Evolutionary conservation across 2,888 invertebrate genomes (phyloP).

Genomic region (Agapetus fuscipes): DNA sequence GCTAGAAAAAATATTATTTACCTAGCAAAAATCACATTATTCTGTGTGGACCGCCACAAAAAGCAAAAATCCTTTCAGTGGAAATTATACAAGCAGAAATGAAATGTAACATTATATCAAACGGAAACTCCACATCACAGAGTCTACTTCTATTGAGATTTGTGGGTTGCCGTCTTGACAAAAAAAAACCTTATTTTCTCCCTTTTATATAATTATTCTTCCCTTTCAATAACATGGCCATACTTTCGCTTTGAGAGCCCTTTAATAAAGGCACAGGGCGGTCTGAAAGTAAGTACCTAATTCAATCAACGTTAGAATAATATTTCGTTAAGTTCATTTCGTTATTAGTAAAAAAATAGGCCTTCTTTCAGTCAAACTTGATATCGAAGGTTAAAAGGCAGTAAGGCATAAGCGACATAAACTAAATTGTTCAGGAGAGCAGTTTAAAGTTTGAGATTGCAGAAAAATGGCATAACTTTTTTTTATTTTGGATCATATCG

Average conservation of each 20-base stretch:
- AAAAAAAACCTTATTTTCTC: conserved; percentile 6
- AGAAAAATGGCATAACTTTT: too few relatives aligned
- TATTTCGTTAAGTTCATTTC: too few relatives aligned
- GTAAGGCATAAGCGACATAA: too few relatives aligned
- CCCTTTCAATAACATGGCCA: not conserved
- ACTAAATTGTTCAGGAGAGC: too few relatives aligned
- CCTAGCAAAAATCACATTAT: not conserved
- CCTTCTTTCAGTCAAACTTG: too few relatives aligned
- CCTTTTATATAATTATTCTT: conserved; percentile 3
- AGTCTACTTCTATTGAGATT: too few relatives aligned
- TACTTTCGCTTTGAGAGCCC: not conserved
- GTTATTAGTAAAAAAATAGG: too few relatives aligned
- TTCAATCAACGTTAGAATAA: too few relatives aligned
- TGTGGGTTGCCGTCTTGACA: conserved; percentile 12
- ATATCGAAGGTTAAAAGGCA: too few relatives aligned
- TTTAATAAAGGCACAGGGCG: not conserved
- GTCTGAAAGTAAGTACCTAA: too few relatives aligned
- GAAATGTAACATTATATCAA: conserved; percentile 13
- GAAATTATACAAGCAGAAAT: conserved; percentile 1
- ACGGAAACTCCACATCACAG: conserved; percentile 17
- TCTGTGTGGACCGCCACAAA: not conserved
- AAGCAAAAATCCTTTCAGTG: conserved; percentile 2
- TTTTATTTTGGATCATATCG: too few relatives aligned
- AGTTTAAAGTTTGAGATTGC: too few relatives aligned
- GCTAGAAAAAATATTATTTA: not conserved